phyloP scores from a whole-genome alignment of 64 coral and sea anemone species.

The Astreopora myriophthalma region DNA sequence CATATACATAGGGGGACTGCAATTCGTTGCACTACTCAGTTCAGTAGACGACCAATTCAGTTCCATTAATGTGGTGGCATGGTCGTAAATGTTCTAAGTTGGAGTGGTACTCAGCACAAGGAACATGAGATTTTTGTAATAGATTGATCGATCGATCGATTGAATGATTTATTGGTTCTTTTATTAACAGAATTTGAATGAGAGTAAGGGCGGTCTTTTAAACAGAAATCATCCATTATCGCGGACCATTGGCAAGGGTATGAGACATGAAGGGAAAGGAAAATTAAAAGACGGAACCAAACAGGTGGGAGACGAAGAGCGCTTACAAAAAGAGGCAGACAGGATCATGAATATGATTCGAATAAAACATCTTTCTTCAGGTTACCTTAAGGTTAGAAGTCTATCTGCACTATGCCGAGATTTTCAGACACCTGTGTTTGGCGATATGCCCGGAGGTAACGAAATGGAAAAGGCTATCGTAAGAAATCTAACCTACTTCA shows the following conservation, averaged over 20 bases:
- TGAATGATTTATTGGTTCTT: not conserved
- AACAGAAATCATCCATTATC: not conserved
- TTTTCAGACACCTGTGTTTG: conserved; percentile 14
- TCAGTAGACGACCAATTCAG: no score
- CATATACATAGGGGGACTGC: no score
- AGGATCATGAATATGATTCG: not conserved
- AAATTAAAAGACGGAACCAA: not conserved
- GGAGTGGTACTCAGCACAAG: no score
- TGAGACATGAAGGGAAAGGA: not conserved
- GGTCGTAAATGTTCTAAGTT: no score
- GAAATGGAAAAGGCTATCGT: not conserved
- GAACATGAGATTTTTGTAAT: no score
- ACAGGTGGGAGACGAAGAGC: not conserved
- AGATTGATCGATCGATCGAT: not conserved
- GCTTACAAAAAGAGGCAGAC: not conserved
- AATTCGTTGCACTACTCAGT: no score
- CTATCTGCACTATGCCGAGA: not conserved
- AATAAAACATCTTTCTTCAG: not conserved
- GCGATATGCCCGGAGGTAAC: not conserved
- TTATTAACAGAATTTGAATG: not conserved
- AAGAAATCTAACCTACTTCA: not conserved
- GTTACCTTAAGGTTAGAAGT: not conserved
- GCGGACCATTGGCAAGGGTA: not conserved
- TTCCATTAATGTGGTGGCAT: no score
- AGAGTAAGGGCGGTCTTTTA: not conserved